Conservation (phyloP, 1,140 invertebrate genomes). For the Diuraphis noxia region DNA sequence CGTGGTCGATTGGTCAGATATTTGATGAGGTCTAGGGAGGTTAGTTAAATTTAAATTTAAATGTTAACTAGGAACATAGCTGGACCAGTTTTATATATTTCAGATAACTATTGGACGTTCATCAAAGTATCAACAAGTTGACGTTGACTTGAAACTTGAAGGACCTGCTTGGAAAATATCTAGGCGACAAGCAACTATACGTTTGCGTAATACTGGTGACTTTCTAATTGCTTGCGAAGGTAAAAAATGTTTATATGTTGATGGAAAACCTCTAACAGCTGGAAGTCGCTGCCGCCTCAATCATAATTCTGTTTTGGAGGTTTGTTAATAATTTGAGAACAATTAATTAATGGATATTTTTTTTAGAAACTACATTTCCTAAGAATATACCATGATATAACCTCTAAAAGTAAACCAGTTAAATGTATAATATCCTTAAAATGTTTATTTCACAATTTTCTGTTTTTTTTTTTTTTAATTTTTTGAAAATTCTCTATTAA, state of each 20-base stretch:
- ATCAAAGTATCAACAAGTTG: conserved; percentile 86
- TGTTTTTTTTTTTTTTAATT: no score
- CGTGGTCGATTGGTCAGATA: conserved; percentile 89
- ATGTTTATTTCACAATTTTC: no score
- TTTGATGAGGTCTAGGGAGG: conserved; percentile 92
- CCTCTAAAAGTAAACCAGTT: no score
- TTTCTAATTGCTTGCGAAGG: conserved; percentile 94
- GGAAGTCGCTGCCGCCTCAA: conserved; percentile 86
- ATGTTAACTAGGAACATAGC: neutral
- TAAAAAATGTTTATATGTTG: conserved; percentile 91
- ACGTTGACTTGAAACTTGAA: conserved; percentile 92
- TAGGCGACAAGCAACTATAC: conserved; percentile 83
- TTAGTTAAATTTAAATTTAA: conserved; percentile 60
- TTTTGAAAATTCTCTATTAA: no score
- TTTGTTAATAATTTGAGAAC: conserved; percentile 60
- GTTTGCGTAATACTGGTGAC: conserved; percentile 87
- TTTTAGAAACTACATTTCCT: neutral
- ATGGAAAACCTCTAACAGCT: conserved; percentile 83
- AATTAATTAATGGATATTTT: neutral
- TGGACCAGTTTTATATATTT: conserved; percentile 54
- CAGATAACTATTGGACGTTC: conserved; percentile 89
- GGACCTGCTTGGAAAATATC: conserved; percentile 86
- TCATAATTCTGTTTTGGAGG: conserved; percentile 94
- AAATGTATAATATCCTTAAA: no score
- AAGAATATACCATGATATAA: neutral